Evolutionary conservation across 2,113 vertebrate genomes (phyloP).

Genomic region (Trachemys scripta): DNA sequence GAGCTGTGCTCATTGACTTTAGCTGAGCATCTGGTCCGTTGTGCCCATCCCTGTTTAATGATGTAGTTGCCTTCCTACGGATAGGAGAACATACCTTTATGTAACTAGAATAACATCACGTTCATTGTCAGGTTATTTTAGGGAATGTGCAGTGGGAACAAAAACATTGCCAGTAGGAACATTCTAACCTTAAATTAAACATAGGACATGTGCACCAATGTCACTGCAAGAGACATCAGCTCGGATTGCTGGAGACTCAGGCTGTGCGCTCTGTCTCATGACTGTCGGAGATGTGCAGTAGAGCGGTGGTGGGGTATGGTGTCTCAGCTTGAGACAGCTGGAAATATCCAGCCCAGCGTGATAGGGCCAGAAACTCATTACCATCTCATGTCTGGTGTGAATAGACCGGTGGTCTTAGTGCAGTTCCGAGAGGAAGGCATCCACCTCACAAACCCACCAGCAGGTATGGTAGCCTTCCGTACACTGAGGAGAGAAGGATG

Average conservation of each 20-base stretch:
- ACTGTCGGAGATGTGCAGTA: not conserved
- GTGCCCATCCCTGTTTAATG: not conserved
- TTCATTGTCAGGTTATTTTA: not conserved
- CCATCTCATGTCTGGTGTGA: not conserved
- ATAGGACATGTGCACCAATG: rapidly evolving
- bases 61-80: rapidly evolving
- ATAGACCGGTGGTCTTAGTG: not conserved
- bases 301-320: not conserved
- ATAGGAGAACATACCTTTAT: not conserved
- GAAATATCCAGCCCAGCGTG: too few species aligned
- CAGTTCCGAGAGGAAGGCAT: not conserved
- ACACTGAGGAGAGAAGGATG: not conserved
- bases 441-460: not conserved
- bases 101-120: not conserved
- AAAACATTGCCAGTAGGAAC: not conserved
- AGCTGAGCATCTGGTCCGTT: not conserved
- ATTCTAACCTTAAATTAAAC: not conserved
- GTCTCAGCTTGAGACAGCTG: not conserved
- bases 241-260: not conserved
- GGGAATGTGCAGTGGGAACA: not conserved
- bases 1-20: not conserved
- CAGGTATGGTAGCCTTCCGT: not conserved
- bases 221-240: not conserved
- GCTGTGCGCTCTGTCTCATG: rapidly evolving
- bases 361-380: not conserved